A percentile compares a stretch with the other conserved stretches of the same genome.
phyloP scores from a whole-genome alignment of 2,797 vertebrate genomes.

The Amniataba percoides region DNA sequence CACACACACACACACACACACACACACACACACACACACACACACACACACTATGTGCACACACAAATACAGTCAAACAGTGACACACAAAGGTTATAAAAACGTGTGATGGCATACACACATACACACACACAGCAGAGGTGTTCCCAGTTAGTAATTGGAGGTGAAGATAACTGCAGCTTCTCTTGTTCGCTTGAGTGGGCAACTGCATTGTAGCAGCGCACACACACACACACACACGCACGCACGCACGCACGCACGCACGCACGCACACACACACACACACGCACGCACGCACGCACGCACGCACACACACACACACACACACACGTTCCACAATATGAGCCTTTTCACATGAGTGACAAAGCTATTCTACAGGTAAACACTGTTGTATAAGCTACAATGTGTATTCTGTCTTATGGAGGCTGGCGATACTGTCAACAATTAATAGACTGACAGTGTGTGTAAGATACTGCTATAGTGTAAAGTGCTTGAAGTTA shows the following conservation, averaged over 20 bases:
- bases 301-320: background rate
- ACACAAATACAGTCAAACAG: constrained; percentile 52
- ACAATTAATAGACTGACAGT: background rate
- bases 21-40: constrained; percentile 45
- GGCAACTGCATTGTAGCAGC: constrained; percentile 29
- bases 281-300: too few relatives aligned
- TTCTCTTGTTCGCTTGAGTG: constrained; percentile 56
- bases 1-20: too few relatives aligned
- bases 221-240: background rate
- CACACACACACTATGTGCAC: constrained; percentile 16
- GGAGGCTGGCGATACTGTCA: constrained; percentile 9
- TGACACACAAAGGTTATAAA: constrained; percentile 53
- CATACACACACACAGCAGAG: constrained; percentile 55
- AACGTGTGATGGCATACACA: constrained; percentile 30
- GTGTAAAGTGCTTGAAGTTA: constrained; percentile 12
- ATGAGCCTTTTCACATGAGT: constrained; percentile 42
- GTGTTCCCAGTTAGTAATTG: constrained; percentile 63
- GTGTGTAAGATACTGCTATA: background rate
- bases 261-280: background rate
- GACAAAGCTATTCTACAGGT: constrained; percentile 27
- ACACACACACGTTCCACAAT: constrained; percentile 3
- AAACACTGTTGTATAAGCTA: constrained; percentile 27
- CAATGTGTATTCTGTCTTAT: constrained; percentile 26
- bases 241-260: constrained; percentile 1
- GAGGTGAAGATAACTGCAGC: constrained; percentile 64